Evolutionary conservation across 2,113 vertebrate genomes (phyloP), one percentile per base, ranked within the genome.

Genomic region (Clarias batrachus): DNA sequence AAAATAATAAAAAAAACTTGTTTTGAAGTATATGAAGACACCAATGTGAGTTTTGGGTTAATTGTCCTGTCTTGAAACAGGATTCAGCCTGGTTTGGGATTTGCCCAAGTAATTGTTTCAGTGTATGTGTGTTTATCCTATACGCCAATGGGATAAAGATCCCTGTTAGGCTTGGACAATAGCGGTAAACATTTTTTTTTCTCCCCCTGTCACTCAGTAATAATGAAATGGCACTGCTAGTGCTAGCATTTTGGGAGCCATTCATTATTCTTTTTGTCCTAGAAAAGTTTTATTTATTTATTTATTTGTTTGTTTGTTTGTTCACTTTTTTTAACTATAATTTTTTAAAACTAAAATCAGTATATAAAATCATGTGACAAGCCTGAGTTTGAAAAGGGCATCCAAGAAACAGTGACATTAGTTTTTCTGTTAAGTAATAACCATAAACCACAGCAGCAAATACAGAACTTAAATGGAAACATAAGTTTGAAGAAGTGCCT

Each of bases 141-240:
- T 86, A 59, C 21, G 74, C 85, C 7, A 48, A 48, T 48, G 48
- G 89, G 85, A 85, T 81, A n/a, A 48, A 76, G 76, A 86, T 86
- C 86, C 52, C 77, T 91, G 92, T 91, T 93, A 93, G 87, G 89
- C 88, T 91, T 90, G 88, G 89, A 85, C 85, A 66, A 80, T 81
- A 89, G 83, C 88, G 87, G 82, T 87, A 86, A 71, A 78, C 86
- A 33, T 37, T 37, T 37, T 3, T 48, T 48, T 48, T 68, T 70
- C 82, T 91, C 59, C 83, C 30, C 77, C 88, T 90, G 56, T 88
- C 85, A 76, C 57, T 86, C 71, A 71, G 70, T 37, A 37, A 37
- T 37, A 37, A 37, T 66, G 77, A 84, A 57, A 56, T 66, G 30
- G 25, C 62, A 68, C 78, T n/a, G 83, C 74, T 81, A 74, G 83